Percentiles rank a stretch among this genome's conserved stretches.
Evolutionary conservation across 2,113 vertebrate genomes (phyloP).

Genomic region (Columba janthina): DNA sequence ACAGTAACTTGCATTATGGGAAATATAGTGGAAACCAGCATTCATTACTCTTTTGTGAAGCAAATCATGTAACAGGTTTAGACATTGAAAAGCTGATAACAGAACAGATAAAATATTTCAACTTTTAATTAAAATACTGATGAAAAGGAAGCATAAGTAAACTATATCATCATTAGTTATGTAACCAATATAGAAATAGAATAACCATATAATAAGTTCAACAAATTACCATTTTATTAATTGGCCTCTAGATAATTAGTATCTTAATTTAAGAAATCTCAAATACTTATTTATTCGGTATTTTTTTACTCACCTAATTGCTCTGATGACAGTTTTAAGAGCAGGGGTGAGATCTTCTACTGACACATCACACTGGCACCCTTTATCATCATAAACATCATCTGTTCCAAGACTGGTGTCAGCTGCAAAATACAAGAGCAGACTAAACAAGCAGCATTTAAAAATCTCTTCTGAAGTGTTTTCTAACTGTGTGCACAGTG

Average conservation of each 20-base stretch:
- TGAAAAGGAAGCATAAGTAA: background rate
- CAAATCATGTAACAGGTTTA: background rate
- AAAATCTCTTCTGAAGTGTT: background rate
- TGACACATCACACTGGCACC: constrained; percentile 94
- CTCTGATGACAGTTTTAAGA: constrained; percentile 92
- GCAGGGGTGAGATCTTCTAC: constrained; percentile 93
- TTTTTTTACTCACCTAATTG: constrained; percentile 86
- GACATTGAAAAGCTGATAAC: background rate
- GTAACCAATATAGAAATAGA: background rate
- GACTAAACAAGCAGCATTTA: background rate
- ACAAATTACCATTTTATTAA: background rate
- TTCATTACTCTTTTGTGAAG: background rate
- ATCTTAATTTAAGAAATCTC: background rate
- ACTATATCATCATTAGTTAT: background rate
- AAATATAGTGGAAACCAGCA: background rate
- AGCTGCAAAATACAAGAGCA: constrained; percentile 76
- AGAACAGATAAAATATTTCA: background rate
- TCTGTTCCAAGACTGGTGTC: constrained; percentile 87
- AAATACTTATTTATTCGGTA: background rate
- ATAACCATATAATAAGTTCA: background rate
- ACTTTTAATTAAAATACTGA: background rate
- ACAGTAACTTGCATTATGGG: background rate
- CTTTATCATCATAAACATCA: constrained; percentile 91
- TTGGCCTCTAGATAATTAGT: background rate
- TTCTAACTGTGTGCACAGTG: background rate